Percentiles rank a stretch among this genome's conserved stretches.
These are phyloP conservation scores for Alsophila aescularia DNA, from an alignment of 2,888 invertebrate species.

Conservation along the genomic window DNA sequence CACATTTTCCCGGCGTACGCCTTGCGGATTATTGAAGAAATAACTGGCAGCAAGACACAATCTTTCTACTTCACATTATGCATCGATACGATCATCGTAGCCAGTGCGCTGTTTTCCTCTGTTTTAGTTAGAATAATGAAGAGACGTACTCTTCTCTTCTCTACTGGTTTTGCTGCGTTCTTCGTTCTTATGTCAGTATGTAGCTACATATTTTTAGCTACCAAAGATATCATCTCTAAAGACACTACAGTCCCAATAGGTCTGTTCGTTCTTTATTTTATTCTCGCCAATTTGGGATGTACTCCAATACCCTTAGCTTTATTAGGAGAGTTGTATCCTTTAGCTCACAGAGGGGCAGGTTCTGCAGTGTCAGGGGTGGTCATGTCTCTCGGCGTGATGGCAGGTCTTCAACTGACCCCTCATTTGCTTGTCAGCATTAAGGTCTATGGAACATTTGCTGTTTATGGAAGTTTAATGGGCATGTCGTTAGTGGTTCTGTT, in stretches of 20 bases:
- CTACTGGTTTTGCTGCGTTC: slow-evolving; percentile 49
- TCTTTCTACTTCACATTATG: slow-evolving; percentile 52
- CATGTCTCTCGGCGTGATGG: slow-evolving; percentile 46
- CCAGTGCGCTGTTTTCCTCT: slow-evolving; percentile 49
- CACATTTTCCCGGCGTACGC: slow-evolving; percentile 58
- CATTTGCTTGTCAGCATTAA: slow-evolving; percentile 45
- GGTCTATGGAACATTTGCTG: slow-evolving; percentile 62
- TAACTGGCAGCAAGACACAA: slow-evolving; percentile 46
- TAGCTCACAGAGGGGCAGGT: slow-evolving; percentile 52
- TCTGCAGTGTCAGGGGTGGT: slow-evolving; percentile 48
- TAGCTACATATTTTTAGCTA: slow-evolving; percentile 43
- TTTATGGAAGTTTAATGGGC: slow-evolving; percentile 48
- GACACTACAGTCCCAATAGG: slow-evolving; percentile 44
- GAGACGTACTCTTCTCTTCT: slow-evolving; percentile 51
- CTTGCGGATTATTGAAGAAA: slow-evolving; percentile 45
- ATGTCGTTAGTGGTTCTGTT: slow-evolving; percentile 38
- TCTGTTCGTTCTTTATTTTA: slow-evolving; percentile 50
- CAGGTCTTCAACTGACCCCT: slow-evolving; percentile 50
- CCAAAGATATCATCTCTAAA: slow-evolving; percentile 42
- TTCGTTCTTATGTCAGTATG: slow-evolving; percentile 45
- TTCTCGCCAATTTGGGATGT: slow-evolving; percentile 56
- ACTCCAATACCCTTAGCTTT: slow-evolving; percentile 56
- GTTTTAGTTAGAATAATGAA: slow-evolving; percentile 51
- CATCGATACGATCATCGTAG: slow-evolving; percentile 52
- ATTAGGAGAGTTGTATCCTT: slow-evolving; percentile 54